Base-by-base conservation (phyloP, 1,140 invertebrate genomes). In the Teleopsis dalmanni region DNA sequence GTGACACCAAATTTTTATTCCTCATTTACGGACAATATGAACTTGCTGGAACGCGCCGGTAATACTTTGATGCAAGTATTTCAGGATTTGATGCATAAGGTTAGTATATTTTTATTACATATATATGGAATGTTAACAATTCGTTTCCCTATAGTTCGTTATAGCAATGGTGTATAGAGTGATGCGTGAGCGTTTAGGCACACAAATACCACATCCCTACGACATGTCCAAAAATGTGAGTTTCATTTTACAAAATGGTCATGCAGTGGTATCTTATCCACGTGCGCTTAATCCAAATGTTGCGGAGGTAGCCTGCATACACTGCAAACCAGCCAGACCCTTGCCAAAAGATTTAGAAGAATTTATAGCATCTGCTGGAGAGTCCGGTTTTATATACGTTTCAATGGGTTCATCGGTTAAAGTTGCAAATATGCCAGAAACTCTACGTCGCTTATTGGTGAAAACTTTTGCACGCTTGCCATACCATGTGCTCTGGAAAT, bases 291-390 rank as follows among this genome's bases (percentile, higher is more conserved):
- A 85, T 49, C 81, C 83, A 1, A 83, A 85, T 63, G 82, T 87
- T 3, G 82, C 83, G 22, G 85, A 87, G 69, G 81, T 88, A 16
- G 86, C 85, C 8, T 85, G 84, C 53, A 80, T 88, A 31, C 85
- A 88, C 62, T 88, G 86, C 57, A 80, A 77, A 52, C 76, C 81
- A 22, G 67, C 83, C 2, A 80, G 79, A 52, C 72, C 64, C 46
- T 65, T 81, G 41, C 70, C 65, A 36, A 58, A 64, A 51, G 77
- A 83, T 51, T 62, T 83, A 23, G 80, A 83, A 70, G 75, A 78
- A 23, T 83, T 81, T 66, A 77, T 83, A 18, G 65, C 73, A n/a
- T 76, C 74, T 5, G 77, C 77, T 13, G 76, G 78, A 21, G 77
- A 79, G 4, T 70, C 74, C 53, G 84, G 84, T 31, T 84, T 87